Base-by-base conservation (phyloP, 2,888 invertebrate species). In the Brachyopa scutellaris region DNA sequence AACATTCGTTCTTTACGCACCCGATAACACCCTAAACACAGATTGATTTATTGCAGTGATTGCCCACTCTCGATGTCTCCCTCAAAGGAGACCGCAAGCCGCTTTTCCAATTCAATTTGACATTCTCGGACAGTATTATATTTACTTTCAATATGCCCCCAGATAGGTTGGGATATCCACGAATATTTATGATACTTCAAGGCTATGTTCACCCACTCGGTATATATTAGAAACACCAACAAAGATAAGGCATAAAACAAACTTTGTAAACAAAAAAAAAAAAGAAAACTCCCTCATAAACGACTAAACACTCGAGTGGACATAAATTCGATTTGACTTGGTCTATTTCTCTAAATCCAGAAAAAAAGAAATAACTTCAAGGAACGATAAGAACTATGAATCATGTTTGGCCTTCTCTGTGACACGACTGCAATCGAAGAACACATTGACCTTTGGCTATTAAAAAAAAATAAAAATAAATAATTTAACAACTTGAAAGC, bases 391-490 rank as follows among this genome's bases (percentile, higher is more conserved):
- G 38, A 9, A 2, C 17, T 29, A 51, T 78, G 66, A 78, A 72
- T 77, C 76, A 69, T 33, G 29, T 31, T 6, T 5, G 7, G 42
- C 15, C 2, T n/a, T 19, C 19, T 31, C 23, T 2, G 17, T 15
- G 5, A 29, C 33, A 17, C 26, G 5, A 38, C 33, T 11, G 51
- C 31, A 19, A 2, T 31, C 7, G 7, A 4, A 31, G 42, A 77
- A 77, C 51, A 59, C 78, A 78, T 51, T 78, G 72, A 78, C 78
- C 72, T 78, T 66, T 78, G 11, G 62, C 13, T 26, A 33, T 45
- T 51, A 23, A 62, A 49, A 26, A 61, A 62, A 3, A 29, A n/a
- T n/a, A n/a, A n/a, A n/a, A n/a, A n/a, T n/a, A n/a, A n/a, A n/a
- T n/a, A 77, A 59, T 66, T 59, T 33, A 74, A 66, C 47, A 66